Base-by-base conservation (phyloP, 2,797 vertebrate species). In the Acomys russatus region DNA sequence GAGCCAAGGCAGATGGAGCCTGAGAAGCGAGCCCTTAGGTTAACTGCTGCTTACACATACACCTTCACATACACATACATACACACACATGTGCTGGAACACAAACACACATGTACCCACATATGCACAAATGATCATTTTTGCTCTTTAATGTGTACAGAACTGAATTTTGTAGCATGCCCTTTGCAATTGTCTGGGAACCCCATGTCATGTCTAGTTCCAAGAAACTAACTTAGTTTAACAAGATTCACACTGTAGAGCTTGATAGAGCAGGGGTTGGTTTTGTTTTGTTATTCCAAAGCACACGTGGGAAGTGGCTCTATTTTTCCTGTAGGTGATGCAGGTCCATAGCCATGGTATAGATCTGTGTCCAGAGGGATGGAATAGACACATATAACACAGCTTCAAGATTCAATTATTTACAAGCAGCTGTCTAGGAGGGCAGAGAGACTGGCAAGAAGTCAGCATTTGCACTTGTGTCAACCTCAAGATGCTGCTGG, bases 171-270 rank as follows among this genome's bases (percentile, higher is more conserved):
- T n/a, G 63, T 54, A 94, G 23, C 30, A 17, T 3, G 10, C 18
- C 44, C 33, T 94, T 78, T 59, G 59, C 77, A 83, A 84, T 68
- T 93, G 91, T 84, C 61, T 91, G 35, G 56, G 28, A 83, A 93
- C 59, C 25, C 25, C 4, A 9, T 38, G 63, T 79, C 14, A 86
- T 10, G 18, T 83, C 22, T 78, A 33, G 64, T 80, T 93, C 78
- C 30, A 92, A 51, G 1, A 8, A 76, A 71, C 28, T 73, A 83
- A 63, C 86, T 86, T 83, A 79, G 25, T 94, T 94, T 56, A 61
- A 64, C 25, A 74, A 49, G 82, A 68, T 95, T 49, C 17, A 18
- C 44, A 30, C 9, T 12, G 6, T 64, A 68, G 49, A 88, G 71
- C n/a, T 25, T 85, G 20, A 14, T 25, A 59, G 63, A 86, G n/a